A percentile compares a stretch with the other conserved stretches of the same genome.
These are phyloP conservation scores for Erebia palarica DNA, from an alignment of 2,888 invertebrate genomes.

Conservation along the genomic window DNA sequence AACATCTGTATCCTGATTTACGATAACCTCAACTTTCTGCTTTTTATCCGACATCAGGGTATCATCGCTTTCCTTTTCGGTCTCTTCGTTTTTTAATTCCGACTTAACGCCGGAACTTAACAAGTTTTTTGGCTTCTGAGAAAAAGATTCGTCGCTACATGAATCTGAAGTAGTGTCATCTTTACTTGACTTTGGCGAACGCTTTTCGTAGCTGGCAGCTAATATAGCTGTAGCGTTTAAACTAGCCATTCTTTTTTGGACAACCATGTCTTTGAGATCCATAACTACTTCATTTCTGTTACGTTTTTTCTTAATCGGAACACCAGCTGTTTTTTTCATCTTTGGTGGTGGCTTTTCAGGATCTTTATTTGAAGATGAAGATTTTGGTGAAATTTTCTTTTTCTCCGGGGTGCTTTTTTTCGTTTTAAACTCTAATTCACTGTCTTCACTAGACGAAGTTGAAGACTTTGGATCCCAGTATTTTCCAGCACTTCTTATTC, in stretches of 20 bases:
- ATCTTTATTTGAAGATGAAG: slow-evolving; percentile 66
- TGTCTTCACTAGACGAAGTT: slow-evolving; percentile 83
- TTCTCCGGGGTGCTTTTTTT: slow-evolving; percentile 65
- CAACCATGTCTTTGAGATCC: slow-evolving; percentile 94
- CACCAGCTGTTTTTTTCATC: slow-evolving; percentile 71
- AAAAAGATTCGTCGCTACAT: slow-evolving; percentile 78
- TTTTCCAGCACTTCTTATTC: slow-evolving; percentile 89
- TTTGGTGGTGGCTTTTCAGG: slow-evolving; percentile 75
- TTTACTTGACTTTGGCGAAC: slow-evolving; percentile 82
- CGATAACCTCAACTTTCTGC: slow-evolving; percentile 89
- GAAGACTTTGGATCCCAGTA: slow-evolving; percentile 92
- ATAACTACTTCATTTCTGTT: slow-evolving; percentile 85
- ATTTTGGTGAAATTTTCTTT: slow-evolving; percentile 67
- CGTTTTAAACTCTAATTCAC: slow-evolving; percentile 73
- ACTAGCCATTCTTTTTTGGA: slow-evolving; percentile 95
- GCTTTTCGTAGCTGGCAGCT: slow-evolving; percentile 93
- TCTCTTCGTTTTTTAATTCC: slow-evolving; percentile 74
- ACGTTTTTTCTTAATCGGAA: slow-evolving; percentile 79
- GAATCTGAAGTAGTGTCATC: slow-evolving; percentile 83
- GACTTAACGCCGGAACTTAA: slow-evolving; percentile 80
- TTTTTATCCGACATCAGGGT: slow-evolving; percentile 61
- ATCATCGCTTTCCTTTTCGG: slow-evolving; percentile 72
- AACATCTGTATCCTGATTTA: slow-evolving; percentile 93
- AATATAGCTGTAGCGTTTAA: slow-evolving; percentile 95
- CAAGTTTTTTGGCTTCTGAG: slow-evolving; percentile 80